Conservation (phyloP, 2,113 vertebrate species). For the Crotalus viridis region DNA sequence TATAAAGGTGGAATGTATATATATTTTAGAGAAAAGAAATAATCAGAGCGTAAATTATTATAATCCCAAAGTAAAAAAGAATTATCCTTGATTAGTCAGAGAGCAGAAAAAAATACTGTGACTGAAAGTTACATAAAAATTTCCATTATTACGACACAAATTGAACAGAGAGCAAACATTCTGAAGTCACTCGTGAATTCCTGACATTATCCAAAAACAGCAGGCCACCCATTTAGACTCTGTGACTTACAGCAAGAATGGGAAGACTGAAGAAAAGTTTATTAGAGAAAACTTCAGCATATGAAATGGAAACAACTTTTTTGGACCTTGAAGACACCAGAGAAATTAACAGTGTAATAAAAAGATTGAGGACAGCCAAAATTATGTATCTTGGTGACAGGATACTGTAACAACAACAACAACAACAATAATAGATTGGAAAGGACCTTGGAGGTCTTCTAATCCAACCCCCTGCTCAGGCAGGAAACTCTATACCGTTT, state of each 20-base stretch:
- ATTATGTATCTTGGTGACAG: neutral
- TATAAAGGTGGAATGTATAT: neutral
- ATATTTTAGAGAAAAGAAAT: neutral
- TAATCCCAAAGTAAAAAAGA: neutral
- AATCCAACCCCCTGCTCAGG: no score
- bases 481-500: no score
- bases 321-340: neutral
- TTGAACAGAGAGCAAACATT: neutral
- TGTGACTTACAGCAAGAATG: neutral
- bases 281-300: neutral
- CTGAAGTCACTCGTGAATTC: neutral
- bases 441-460: no score
- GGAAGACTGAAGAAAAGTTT: neutral
- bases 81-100: neutral
- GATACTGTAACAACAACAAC: neutral
- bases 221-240: neutral
- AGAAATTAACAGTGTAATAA: neutral
- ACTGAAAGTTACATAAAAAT: neutral
- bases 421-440: no score
- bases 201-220: neutral
- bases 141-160: neutral
- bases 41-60: neutral
- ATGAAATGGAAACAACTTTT: neutral
- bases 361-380: neutral
- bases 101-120: neutral